Conservation (phyloP, 64 coral and sea anemone genomes). For the Acropora yongei region DNA sequence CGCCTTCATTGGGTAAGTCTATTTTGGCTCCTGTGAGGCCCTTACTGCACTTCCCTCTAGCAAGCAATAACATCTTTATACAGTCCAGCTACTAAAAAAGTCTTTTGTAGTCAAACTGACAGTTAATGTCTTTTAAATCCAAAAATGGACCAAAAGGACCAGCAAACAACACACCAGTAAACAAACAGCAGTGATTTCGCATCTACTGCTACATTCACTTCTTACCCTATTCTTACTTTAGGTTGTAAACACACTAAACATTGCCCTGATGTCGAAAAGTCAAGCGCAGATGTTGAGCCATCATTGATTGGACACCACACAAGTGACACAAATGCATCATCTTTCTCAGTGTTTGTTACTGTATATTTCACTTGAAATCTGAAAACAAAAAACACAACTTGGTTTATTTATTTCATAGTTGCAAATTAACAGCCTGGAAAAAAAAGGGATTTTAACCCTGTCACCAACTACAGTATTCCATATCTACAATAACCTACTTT, state of each 20-base stretch:
- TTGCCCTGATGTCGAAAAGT: slow-evolving; percentile 7
- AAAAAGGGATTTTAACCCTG: too few relatives aligned
- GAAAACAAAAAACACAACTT: background rate
- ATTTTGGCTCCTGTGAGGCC: too few relatives aligned
- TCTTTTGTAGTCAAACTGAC: background rate
- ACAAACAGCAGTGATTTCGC: too few relatives aligned
- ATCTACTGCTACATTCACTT: background rate
- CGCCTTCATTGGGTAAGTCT: too few relatives aligned
- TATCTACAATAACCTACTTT: too few relatives aligned
- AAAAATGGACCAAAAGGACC: too few relatives aligned
- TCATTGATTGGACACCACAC: slow-evolving; percentile 65
- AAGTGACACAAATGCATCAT: slow-evolving; percentile 75
- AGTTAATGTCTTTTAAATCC: too few relatives aligned
- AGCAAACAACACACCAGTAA: too few relatives aligned
- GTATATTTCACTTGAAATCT: slow-evolving; percentile 95
- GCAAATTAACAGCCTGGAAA: too few relatives aligned
- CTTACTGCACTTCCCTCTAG: background rate
- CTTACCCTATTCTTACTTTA: slow-evolving; percentile 81
- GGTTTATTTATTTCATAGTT: background rate
- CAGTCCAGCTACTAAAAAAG: background rate
- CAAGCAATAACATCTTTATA: background rate
- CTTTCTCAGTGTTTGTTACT: slow-evolving; percentile 76
- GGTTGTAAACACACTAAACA: slow-evolving; percentile 86
- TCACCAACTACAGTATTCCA: too few relatives aligned
- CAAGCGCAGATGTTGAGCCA: slow-evolving; percentile 30